phyloP scores from a whole-genome alignment of 2,113 vertebrate species.

The Phycodurus eques region DNA sequence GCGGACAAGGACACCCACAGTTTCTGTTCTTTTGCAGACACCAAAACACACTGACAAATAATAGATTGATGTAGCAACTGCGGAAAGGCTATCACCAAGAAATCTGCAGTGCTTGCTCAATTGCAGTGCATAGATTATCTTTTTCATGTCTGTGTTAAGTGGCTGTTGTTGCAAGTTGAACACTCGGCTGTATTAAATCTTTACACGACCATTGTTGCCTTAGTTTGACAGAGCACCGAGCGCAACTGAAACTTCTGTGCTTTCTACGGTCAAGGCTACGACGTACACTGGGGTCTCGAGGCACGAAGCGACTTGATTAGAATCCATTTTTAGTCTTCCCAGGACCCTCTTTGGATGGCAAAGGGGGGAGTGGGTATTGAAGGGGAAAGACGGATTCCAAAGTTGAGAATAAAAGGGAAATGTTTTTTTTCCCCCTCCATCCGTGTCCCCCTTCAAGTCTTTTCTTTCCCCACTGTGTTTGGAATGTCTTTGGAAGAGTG shows the following conservation, averaged over 20 bases:
- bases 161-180: slow-evolving; percentile 49
- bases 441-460: slow-evolving; percentile 11
- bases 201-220: slow-evolving; percentile 53
- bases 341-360: slow-evolving; percentile 39
- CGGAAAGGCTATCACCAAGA: slow-evolving; percentile 9
- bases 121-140: slow-evolving; percentile 16
- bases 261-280: slow-evolving; percentile 19
- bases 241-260: slow-evolving; percentile 27
- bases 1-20: slow-evolving; percentile 26
- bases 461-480: slow-evolving; percentile 40
- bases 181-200: slow-evolving; percentile 39
- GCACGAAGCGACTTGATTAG: slow-evolving; percentile 25
- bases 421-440: slow-evolving; percentile 29
- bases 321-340: slow-evolving; percentile 25
- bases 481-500: slow-evolving; percentile 53
- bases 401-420: slow-evolving; percentile 22
- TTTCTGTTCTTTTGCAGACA: neutral
- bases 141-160: slow-evolving; percentile 29
- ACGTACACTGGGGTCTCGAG: slow-evolving; percentile 44
- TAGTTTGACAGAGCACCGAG: slow-evolving; percentile 37
- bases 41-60: neutral
- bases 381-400: slow-evolving; percentile 9
- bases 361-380: slow-evolving; percentile 30
- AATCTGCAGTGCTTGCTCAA: slow-evolving; percentile 13
- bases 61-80: slow-evolving; percentile 3